Conservation (phyloP, 2,797 vertebrate species). For the Arnoldichthys spilopterus region DNA sequence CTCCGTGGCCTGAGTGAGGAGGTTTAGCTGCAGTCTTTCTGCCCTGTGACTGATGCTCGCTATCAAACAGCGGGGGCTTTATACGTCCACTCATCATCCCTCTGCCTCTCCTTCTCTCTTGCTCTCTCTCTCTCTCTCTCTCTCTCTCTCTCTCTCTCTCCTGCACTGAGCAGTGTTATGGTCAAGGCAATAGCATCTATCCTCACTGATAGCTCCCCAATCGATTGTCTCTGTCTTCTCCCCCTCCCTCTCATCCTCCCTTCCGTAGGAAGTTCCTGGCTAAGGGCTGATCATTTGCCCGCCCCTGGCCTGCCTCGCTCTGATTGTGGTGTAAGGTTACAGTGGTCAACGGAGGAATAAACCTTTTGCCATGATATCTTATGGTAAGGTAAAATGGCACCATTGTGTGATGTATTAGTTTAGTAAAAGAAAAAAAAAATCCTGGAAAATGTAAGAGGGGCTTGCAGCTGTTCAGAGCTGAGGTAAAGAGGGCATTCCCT, state of each 20-base stretch:
- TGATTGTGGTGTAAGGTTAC: conserved; percentile 28
- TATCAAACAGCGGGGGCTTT: conserved; percentile 30
- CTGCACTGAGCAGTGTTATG: conserved; percentile 18
- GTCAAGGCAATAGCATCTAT: conserved; percentile 18
- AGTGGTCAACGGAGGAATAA: neutral
- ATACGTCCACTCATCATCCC: conserved; percentile 13
- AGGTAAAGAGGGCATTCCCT: too few relatives aligned
- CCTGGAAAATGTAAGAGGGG: too few relatives aligned
- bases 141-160: neutral
- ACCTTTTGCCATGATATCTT: neutral
- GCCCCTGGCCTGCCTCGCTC: conserved; percentile 36
- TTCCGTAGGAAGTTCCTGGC: conserved; percentile 21
- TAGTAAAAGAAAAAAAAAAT: too few relatives aligned
- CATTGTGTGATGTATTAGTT: neutral
- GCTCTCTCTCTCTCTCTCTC: neutral
- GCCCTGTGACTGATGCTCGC: conserved; percentile 40
- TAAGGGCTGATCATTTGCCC: conserved; percentile 44
- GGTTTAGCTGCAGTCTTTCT: conserved; percentile 31
- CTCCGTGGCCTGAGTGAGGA: conserved; percentile 28
- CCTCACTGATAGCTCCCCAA: conserved; percentile 36
- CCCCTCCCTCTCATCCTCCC: neutral
- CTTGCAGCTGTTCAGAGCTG: too few relatives aligned
- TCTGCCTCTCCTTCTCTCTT: neutral
- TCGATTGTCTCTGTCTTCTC: conserved; percentile 26
- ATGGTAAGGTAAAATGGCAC: neutral